A percentile compares a stretch with the other conserved stretches of the same genome.
phyloP scores from a whole-genome alignment of 2,113 vertebrate genomes.

The Esox niger region DNA sequence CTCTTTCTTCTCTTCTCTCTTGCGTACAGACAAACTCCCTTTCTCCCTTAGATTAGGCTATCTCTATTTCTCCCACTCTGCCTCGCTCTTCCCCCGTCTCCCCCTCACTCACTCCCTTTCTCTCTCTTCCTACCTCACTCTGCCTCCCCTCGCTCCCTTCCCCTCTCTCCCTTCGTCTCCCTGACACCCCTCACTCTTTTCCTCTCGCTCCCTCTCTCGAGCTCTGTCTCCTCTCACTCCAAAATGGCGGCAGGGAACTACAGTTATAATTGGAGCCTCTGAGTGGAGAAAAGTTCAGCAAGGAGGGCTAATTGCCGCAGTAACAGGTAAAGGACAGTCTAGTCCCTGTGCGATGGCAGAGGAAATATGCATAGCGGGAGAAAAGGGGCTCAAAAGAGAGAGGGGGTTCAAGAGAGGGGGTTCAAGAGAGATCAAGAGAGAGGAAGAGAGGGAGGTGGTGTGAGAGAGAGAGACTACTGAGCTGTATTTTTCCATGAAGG shows the following conservation, averaged over 20 bases:
- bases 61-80: neutral
- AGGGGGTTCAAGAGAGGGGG: neutral
- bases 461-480: neutral
- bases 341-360: no score
- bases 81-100: neutral
- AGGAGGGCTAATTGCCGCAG: no score
- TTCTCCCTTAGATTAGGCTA: no score
- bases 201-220: neutral
- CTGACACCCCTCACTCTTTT: neutral
- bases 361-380: neutral
- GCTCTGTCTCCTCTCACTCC: neutral
- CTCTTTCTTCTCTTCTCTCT: neutral
- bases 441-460: slow-evolving; percentile 13
- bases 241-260: no score
- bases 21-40: neutral
- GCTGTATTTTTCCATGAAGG: neutral
- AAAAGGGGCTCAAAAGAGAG: neutral
- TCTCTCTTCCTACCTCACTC: neutral
- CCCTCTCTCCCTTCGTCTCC: neutral
- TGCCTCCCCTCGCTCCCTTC: no score
- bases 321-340: no score
- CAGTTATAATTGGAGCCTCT: no score
- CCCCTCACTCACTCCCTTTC: neutral
- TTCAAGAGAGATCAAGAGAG: neutral
- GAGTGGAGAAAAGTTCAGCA: no score